Evolutionary conservation across 2,888 invertebrate species (phyloP).

Genomic region (Drosophila ezoana): DNA sequence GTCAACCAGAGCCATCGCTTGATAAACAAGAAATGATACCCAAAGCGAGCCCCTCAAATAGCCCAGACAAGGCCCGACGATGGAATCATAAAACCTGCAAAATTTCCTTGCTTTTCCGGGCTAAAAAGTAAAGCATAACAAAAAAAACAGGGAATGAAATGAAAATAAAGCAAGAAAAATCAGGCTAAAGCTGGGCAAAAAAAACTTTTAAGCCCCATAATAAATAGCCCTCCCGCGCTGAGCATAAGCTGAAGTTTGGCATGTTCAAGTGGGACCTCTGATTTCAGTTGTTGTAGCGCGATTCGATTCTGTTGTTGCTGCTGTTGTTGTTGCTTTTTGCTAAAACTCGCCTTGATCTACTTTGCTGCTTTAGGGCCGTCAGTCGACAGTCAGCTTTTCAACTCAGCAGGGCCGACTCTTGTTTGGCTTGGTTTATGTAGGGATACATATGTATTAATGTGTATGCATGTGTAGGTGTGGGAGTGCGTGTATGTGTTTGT

Average conservation of each 20-base stretch:
- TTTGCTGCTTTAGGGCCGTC: slow-evolving; percentile 60
- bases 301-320: slow-evolving; percentile 18
- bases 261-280: slow-evolving; percentile 54
- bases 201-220: slow-evolving; percentile 66
- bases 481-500: slow-evolving; percentile 5
- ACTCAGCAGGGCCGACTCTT: slow-evolving; percentile 63
- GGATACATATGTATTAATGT: slow-evolving; percentile 26
- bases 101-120: slow-evolving; percentile 46
- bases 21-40: slow-evolving; percentile 72
- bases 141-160: slow-evolving; percentile 2
- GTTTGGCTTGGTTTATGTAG: slow-evolving; percentile 43
- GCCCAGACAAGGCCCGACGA: slow-evolving; percentile 47
- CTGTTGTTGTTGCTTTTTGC: slow-evolving; percentile 23
- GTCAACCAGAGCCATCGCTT: slow-evolving; percentile 60
- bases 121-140: slow-evolving; percentile 23
- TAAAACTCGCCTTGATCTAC: slow-evolving; percentile 75
- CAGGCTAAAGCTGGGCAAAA: slow-evolving; percentile 26
- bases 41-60: slow-evolving; percentile 27
- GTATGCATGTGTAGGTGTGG: slow-evolving; percentile 2
- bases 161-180: slow-evolving; percentile 12
- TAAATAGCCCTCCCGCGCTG: slow-evolving; percentile 57
- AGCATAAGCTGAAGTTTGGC: slow-evolving; percentile 68
- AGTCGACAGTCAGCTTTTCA: slow-evolving; percentile 62
- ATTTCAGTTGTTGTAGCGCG: slow-evolving; percentile 33
- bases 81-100: slow-evolving; percentile 73